Base-by-base conservation (phyloP, 2,888 invertebrate genomes). In the Antheraea assamensis region DNA sequence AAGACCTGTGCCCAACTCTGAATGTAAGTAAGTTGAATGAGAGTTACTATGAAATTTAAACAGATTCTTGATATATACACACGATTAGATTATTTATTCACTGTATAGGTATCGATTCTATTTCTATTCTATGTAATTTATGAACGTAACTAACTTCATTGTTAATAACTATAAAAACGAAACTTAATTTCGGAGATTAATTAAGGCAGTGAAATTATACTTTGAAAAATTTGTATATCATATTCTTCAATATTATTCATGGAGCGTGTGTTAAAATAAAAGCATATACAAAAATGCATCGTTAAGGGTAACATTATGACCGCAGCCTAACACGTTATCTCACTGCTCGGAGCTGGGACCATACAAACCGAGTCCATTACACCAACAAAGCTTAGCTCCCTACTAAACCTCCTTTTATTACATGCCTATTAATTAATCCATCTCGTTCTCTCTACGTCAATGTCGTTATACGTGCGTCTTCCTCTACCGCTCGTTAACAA, bases 401-500 rank as follows among this genome's bases (percentile, higher is more conserved):
- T 74, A 76, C 79, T 81, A 80, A 84, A 82, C 78, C 83, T 81
- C 79, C 78, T 82, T 85, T 85, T 85, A 83, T 83, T 78, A 82
- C 82, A 83, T 82, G 78, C 83, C 83, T 81, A 84, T 83, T 82
- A 83, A 75, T 75, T 68, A 68, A 68, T 75, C 70, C 73, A 17
- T 83, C 81, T 73, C 81, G 72, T 7, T 83, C 78, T 47, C 72
- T 61, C 78, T 61, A 58, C 15, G 3, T 31, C 7, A 24, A 15
- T 5, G 13, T 8, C 10, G 19, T 5, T 35, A 71, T 79, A 24
- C 49, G 27, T 30, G 66, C 68, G 64, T 83, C 80, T 76, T 80
- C 49, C 74, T 80, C 76, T 35, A n/a, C 21, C 77, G 72, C 79
- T 81, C 82, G 80, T 81, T 82, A 79, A 79, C 82, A 84, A 87